A percentile compares a stretch with the other conserved stretches of the same genome.
Conservation (phyloP, 2,797 vertebrate species). For the Antrozous pallidus region DNA sequence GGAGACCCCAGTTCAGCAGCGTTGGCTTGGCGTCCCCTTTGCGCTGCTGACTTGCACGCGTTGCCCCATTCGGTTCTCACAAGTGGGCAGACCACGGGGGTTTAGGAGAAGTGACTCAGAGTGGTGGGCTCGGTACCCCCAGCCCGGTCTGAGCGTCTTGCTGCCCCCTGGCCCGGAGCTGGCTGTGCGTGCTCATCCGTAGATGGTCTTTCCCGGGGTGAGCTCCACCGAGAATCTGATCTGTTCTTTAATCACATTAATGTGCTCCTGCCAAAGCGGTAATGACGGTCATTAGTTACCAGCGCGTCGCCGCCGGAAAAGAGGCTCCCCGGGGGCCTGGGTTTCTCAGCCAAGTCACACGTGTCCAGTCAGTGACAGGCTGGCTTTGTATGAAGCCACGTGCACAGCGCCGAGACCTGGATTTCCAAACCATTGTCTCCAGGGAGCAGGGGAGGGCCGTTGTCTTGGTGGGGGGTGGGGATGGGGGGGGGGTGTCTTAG, state of each 20-base stretch:
- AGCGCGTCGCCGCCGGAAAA: neutral
- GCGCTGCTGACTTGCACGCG: neutral
- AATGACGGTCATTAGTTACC: neutral
- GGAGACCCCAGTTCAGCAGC: neutral
- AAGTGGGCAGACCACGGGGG: neutral
- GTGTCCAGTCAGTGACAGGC: neutral
- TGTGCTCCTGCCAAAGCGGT: neutral
- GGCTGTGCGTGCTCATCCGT: neutral
- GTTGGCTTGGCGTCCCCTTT: neutral
- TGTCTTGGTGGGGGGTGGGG: too few relatives aligned
- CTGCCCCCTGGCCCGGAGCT: accelerated
- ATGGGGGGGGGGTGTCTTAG: neutral
- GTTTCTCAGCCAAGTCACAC: neutral
- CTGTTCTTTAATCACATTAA: neutral
- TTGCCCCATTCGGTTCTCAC: too few relatives aligned
- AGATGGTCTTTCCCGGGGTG: neutral
- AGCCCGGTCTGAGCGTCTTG: accelerated
- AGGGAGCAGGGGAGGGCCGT: neutral
- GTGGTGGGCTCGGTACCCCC: neutral
- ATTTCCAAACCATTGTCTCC: neutral
- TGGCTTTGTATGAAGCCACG: neutral
- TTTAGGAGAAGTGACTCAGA: neutral
- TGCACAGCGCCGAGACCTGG: neutral
- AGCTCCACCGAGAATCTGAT: neutral
- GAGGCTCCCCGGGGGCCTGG: neutral